phyloP scores from a whole-genome alignment of 2,888 invertebrate species.

The Cheilosia urbana region DNA sequence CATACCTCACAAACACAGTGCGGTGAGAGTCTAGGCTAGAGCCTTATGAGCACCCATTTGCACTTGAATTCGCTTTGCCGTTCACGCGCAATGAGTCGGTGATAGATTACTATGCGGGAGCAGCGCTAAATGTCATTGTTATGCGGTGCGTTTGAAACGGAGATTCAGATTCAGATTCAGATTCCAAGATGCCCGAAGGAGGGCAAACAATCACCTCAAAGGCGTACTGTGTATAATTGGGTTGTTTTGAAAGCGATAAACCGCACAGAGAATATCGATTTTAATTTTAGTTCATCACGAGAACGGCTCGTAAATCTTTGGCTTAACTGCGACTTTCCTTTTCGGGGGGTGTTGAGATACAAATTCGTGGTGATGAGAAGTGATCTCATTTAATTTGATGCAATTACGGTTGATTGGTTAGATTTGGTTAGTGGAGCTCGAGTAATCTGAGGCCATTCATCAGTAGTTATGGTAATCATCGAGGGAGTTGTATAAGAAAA shows the following conservation, averaged over 20 bases:
- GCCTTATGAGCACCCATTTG: constrained; percentile 47
- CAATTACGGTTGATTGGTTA: constrained; percentile 4
- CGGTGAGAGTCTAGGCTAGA: constrained; percentile 25
- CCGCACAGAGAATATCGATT: constrained; percentile 26
- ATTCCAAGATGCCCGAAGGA: background rate
- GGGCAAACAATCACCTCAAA: constrained; percentile 13
- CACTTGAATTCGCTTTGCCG: constrained; percentile 54
- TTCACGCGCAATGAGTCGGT: constrained; percentile 40
- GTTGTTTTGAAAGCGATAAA: constrained; percentile 24
- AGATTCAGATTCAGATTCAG: background rate
- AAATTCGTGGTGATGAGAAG: constrained; percentile 18
- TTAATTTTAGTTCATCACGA: constrained; percentile 43
- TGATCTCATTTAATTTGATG: constrained; percentile 12
- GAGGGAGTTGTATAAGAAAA: too few species aligned
- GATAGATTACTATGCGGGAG: constrained; percentile 44
- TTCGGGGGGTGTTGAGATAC: constrained; percentile 36
- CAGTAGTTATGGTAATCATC: too few species aligned
- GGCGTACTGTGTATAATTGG: constrained; percentile 31
- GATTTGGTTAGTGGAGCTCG: background rate
- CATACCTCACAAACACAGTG: background rate
- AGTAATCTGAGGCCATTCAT: too few species aligned
- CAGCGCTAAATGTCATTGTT: constrained; percentile 54
- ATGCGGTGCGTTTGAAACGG: constrained; percentile 31
- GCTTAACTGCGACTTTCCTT: constrained; percentile 23
- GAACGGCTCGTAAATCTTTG: constrained; percentile 34